These are phyloP conservation scores for Catocala nupta DNA, from an alignment of 2,888 invertebrate species.

Conservation along the genomic window DNA sequence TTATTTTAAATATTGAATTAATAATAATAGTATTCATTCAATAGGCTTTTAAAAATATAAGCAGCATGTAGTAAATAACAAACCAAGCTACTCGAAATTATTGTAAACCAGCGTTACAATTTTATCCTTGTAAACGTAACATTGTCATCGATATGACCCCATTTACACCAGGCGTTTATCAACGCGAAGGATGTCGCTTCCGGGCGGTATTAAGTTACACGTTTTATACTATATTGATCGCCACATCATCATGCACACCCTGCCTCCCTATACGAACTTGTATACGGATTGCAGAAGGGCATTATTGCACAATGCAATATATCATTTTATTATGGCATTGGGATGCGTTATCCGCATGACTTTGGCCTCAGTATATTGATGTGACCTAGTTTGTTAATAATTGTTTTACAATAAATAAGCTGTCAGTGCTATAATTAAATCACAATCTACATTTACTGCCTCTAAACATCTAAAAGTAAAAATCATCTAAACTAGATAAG, in stretches of 20 bases:
- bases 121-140: constrained; percentile 66
- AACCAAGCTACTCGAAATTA: background rate
- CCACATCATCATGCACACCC: constrained; percentile 18
- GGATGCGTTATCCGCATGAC: constrained; percentile 46
- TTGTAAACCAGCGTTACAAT: constrained; percentile 24
- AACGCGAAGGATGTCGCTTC: constrained; percentile 71
- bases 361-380: constrained; percentile 54
- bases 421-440: background rate
- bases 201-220: constrained; percentile 54
- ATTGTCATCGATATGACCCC: constrained; percentile 78
- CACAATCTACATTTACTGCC: too few relatives aligned
- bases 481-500: too few relatives aligned
- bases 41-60: too few relatives aligned
- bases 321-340: constrained; percentile 17
- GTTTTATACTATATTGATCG: constrained; percentile 29
- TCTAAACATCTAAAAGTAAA: too few relatives aligned
- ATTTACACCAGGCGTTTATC: constrained; percentile 75
- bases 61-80: too few relatives aligned
- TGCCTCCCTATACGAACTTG: constrained; percentile 27
- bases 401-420: background rate
- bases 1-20: too few relatives aligned
- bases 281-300: constrained; percentile 30
- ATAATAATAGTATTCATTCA: too few relatives aligned
- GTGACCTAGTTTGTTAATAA: constrained; percentile 33
- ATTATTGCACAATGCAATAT: constrained; percentile 11